Conservation (phyloP, 2,888 invertebrate species). For the Daptonema setosum region DNA sequence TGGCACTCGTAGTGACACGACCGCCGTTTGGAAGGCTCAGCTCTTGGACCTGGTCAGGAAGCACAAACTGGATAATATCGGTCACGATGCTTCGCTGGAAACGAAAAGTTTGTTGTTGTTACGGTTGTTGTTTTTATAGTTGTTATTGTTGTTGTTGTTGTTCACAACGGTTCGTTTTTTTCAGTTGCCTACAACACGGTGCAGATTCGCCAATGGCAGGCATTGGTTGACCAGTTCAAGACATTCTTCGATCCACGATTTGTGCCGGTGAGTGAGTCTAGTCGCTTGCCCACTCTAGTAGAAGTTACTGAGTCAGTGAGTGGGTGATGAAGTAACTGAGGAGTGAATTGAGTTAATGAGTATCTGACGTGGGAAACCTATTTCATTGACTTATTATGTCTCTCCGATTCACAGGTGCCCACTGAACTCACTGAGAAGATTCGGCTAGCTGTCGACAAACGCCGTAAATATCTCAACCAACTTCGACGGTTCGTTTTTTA, state of each 20-base stretch:
- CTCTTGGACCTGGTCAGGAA: neutral
- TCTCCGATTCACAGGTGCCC: neutral
- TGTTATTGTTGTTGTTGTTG: neutral
- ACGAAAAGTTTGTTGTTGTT: neutral
- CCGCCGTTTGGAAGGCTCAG: neutral
- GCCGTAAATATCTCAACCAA: neutral
- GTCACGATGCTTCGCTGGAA: neutral
- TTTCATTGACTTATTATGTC: too few relatives aligned
- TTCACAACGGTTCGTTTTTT: too few relatives aligned
- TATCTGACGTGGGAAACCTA: too few relatives aligned
- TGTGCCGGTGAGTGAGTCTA: too few relatives aligned
- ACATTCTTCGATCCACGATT: too few relatives aligned
- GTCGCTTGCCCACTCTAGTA: too few relatives aligned
- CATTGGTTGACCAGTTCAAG: neutral
- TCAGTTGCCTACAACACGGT: conserved; percentile 4
- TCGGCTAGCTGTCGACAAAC: neutral
- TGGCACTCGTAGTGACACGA: neutral
- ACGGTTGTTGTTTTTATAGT: too few relatives aligned
- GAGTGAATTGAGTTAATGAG: too few relatives aligned
- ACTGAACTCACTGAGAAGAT: neutral
- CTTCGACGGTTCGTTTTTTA: too few relatives aligned
- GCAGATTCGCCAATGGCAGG: neutral
- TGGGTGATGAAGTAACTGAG: too few relatives aligned
- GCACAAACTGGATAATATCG: neutral
- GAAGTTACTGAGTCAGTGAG: too few relatives aligned